Conservation (phyloP, 2,113 vertebrate species). For the Mola mola region DNA sequence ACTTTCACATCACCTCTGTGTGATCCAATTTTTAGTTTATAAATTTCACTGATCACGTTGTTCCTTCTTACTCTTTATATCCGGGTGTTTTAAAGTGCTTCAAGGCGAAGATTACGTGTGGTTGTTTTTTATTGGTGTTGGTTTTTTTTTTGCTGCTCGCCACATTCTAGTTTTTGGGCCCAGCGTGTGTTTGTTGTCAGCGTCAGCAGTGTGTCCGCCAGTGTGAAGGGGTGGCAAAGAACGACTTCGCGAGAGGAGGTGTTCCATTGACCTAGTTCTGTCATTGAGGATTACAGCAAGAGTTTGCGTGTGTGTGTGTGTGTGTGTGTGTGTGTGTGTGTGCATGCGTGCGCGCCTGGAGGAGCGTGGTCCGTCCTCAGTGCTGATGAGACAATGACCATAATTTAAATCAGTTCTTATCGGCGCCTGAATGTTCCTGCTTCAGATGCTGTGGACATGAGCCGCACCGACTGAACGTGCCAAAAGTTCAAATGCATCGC, state of each 20-base stretch:
- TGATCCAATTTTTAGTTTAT: neutral
- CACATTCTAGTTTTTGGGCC: neutral
- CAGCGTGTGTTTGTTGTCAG: slow-evolving; percentile 63
- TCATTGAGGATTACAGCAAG: slow-evolving; percentile 76
- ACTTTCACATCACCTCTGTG: neutral
- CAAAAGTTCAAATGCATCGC: no score
- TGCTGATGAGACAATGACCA: slow-evolving; percentile 17
- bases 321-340: neutral
- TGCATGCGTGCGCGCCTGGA: neutral
- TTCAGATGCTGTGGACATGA: neutral
- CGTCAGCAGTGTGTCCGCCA: slow-evolving; percentile 53
- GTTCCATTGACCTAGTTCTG: slow-evolving; percentile 82
- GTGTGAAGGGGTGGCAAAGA: neutral
- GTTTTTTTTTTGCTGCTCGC: neutral
- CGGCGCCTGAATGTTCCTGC: neutral
- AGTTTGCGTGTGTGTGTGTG: slow-evolving; percentile 20
- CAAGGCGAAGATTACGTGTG: neutral
- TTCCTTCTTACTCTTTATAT: neutral
- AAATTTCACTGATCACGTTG: neutral
- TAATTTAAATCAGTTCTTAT: slow-evolving; percentile 26
- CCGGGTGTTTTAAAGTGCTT: neutral
- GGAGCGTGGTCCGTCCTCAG: slow-evolving; percentile 21
- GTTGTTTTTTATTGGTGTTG: neutral
- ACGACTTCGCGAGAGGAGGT: slow-evolving; percentile 38
- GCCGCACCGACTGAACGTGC: neutral